Evolutionary conservation across 92 coral and sea anemone genomes (phyloP).

Genomic region (Pocillopora meandrina): DNA sequence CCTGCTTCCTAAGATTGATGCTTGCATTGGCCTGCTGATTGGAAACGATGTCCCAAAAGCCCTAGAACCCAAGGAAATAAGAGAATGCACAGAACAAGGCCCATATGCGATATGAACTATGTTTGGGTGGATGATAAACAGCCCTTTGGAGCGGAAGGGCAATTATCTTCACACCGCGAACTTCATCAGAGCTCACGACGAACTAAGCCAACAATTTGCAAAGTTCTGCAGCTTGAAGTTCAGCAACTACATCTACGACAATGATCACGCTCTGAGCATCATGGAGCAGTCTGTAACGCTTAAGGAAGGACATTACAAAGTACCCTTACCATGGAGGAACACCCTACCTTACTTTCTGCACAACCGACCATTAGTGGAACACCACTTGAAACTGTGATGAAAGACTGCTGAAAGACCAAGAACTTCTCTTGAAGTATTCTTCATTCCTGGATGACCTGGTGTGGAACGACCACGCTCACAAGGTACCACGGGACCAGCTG

Average conservation of each 20-base stretch:
- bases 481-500: conserved; percentile 32
- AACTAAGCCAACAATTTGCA: conserved; percentile 46
- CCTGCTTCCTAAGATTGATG: conserved; percentile 23
- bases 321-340: conserved; percentile 64
- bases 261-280: conserved; percentile 42
- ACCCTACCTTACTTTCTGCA: conserved; percentile 57
- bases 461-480: conserved; percentile 42
- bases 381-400: conserved; percentile 34
- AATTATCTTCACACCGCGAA: not conserved
- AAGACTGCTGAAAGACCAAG: conserved; percentile 35
- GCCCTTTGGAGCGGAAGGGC: conserved; percentile 42
- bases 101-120: conserved; percentile 26
- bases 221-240: conserved; percentile 45
- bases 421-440: conserved; percentile 25
- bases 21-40: conserved; percentile 45
- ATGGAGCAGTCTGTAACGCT: conserved; percentile 48
- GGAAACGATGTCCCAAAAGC: conserved; percentile 46
- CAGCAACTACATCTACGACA: conserved; percentile 36
- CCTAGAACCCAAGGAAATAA: conserved; percentile 47
- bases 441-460: conserved; percentile 28
- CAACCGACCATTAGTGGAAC: conserved; percentile 52
- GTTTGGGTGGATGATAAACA: conserved; percentile 43
- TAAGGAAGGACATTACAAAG: conserved; percentile 56
- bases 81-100: conserved; percentile 16
- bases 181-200: conserved; percentile 32